These are phyloP conservation scores for Papilio helenus DNA, from an alignment of 1,140 invertebrate species.

Conservation along the genomic window DNA sequence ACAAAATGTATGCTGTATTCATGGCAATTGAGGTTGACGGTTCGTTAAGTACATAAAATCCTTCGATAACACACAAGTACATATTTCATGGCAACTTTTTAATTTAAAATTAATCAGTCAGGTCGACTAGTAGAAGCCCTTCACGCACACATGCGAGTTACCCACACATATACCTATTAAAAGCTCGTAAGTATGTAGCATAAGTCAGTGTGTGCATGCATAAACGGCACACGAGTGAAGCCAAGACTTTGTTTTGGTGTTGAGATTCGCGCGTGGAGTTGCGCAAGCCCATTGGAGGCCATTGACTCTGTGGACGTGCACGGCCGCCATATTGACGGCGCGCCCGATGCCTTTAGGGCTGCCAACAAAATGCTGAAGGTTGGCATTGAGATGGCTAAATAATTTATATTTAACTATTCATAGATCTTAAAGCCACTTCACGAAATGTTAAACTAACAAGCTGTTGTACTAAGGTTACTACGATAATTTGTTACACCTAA, in stretches of 20 bases:
- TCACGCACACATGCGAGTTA: conserved; percentile 61
- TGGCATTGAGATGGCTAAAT: conserved; percentile 7
- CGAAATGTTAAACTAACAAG: not conserved
- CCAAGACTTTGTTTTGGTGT: conserved; percentile 78
- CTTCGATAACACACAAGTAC: conserved; percentile 59
- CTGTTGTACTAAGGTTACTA: not conserved
- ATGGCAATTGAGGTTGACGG: not conserved
- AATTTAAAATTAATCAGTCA: conserved; percentile 71
- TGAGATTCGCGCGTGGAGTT: conserved; percentile 81
- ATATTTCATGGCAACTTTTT: conserved; percentile 67
- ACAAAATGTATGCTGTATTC: not conserved
- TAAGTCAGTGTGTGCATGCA: conserved; percentile 45
- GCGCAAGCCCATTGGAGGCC: conserved; percentile 81
- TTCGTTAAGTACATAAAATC: conserved; percentile 53
- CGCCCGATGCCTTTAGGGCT: conserved; percentile 47
- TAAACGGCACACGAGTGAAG: conserved; percentile 50
- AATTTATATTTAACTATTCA: not conserved
- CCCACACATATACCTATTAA: conserved; percentile 55
- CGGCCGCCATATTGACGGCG: conserved; percentile 70
- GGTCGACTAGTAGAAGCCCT: conserved; percentile 68
- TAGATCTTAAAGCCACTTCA: conserved; percentile 1
- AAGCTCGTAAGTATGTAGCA: conserved; percentile 49
- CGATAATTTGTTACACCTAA: too few relatives aligned
- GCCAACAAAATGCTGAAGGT: not conserved
- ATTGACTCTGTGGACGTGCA: conserved; percentile 74